phyloP scores from a whole-genome alignment of 2,888 invertebrate species.

The Phymatocera aterrima region DNA sequence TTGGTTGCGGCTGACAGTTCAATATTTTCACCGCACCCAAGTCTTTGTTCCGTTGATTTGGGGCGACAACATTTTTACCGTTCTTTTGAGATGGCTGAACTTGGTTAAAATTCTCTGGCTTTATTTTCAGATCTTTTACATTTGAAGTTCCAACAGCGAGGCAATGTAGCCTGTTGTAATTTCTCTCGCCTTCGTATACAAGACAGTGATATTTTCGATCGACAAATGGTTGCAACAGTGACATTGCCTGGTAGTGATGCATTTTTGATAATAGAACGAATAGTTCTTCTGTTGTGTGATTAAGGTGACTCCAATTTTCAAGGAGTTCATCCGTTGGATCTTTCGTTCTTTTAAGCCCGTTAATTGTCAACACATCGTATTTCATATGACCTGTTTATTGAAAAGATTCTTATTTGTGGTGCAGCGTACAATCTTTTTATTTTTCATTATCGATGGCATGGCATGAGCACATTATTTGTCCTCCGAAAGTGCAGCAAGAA shows the following conservation, averaged over 20 bases:
- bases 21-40: constrained; percentile 59
- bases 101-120: constrained; percentile 65
- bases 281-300: constrained; percentile 87
- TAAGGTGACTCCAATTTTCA: constrained; percentile 87
- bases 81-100: constrained; percentile 49
- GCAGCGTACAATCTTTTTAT: not conserved
- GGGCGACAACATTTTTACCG: constrained; percentile 59
- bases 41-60: constrained; percentile 53
- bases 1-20: constrained; percentile 57
- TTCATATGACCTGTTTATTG: constrained; percentile 76
- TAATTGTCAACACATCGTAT: constrained; percentile 79
- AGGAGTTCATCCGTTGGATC: constrained; percentile 85
- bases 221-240: constrained; percentile 81
- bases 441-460: not conserved
- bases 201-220: constrained; percentile 80
- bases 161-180: constrained; percentile 61
- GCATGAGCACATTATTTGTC: not conserved
- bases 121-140: constrained; percentile 65
- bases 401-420: not conserved
- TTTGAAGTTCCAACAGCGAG: constrained; percentile 50
- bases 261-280: constrained; percentile 86
- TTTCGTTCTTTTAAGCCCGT: constrained; percentile 65
- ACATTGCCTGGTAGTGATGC: constrained; percentile 87
- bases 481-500: not conserved
- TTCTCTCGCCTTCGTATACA: constrained; percentile 75